phyloP scores from a whole-genome alignment of 2,888 invertebrate species.

The Morpho helenor region DNA sequence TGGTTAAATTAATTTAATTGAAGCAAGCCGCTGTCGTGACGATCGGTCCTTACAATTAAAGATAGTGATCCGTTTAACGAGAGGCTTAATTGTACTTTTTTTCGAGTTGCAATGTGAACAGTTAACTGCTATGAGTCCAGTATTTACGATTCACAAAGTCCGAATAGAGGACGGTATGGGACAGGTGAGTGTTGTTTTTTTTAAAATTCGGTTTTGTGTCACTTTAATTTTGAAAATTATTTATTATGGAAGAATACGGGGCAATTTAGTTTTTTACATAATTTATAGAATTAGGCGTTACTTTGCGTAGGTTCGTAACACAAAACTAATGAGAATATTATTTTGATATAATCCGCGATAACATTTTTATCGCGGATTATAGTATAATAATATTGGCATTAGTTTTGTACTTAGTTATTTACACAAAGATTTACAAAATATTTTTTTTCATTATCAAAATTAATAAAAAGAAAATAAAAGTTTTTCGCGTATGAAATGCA shows the following conservation, averaged over 20 bases:
- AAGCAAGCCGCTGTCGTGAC: constrained; percentile 58
- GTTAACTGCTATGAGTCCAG: constrained; percentile 20
- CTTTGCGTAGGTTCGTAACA: too few relatives aligned
- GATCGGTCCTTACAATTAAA: constrained; percentile 64
- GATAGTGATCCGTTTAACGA: constrained; percentile 63
- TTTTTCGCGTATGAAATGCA: too few relatives aligned
- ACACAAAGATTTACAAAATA: too few relatives aligned
- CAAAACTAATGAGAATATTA: too few relatives aligned
- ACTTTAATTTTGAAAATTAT: not conserved
- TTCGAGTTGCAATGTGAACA: constrained; percentile 23
- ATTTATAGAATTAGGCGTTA: too few relatives aligned
- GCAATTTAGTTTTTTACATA: not conserved
- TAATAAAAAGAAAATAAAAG: too few relatives aligned
- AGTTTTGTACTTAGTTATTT: too few relatives aligned
- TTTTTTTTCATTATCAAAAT: too few relatives aligned
- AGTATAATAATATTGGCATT: too few relatives aligned
- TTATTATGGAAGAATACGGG: not conserved
- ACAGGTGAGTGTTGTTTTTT: constrained; percentile 16
- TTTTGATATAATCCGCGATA: too few relatives aligned
- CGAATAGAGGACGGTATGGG: constrained; percentile 14
- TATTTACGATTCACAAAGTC: constrained; percentile 20
- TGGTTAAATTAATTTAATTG: constrained; percentile 57
- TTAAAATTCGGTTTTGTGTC: too few relatives aligned
- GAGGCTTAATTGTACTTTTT: constrained; percentile 57
- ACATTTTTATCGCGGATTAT: too few relatives aligned